Percentiles rank a stretch among this genome's conserved stretches.
Evolutionary conservation across 2,797 vertebrate genomes (phyloP).

Genomic region (Sebastes nivosus): DNA sequence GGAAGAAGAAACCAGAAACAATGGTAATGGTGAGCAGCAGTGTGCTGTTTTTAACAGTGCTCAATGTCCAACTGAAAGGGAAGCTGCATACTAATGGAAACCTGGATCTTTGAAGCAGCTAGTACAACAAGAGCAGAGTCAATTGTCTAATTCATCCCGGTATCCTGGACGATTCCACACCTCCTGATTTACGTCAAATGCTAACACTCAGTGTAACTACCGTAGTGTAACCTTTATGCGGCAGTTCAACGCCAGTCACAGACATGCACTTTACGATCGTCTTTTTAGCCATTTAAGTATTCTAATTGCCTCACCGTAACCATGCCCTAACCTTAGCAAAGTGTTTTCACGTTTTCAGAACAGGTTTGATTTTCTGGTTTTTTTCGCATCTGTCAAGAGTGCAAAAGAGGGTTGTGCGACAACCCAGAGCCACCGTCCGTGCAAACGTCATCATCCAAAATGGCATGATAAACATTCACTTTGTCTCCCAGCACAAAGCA

Average conservation of each 20-base stretch:
- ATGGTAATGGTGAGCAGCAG: conserved; percentile 5
- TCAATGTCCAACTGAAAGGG: conserved; percentile 4
- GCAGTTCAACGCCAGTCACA: background rate
- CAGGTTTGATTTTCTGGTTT: no score
- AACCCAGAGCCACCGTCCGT: no score
- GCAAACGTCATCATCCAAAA: no score
- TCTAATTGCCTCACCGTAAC: background rate
- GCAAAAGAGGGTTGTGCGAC: no score
- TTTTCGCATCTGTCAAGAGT: no score
- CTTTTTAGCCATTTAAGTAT: background rate
- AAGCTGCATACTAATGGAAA: conserved; percentile 14
- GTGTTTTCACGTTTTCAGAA: background rate
- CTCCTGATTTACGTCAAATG: background rate
- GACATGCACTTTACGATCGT: background rate
- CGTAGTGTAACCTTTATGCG: background rate
- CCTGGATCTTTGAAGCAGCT: conserved; percentile 17
- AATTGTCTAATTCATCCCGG: background rate
- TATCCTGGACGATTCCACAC: background rate
- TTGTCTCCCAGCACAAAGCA: background rate
- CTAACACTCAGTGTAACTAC: background rate
- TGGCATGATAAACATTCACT: no score
- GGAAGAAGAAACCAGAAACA: conserved; percentile 1
- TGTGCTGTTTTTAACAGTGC: conserved; percentile 5
- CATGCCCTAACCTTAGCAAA: no score
- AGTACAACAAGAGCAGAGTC: conserved; percentile 1